phyloP scores from a whole-genome alignment of 2,113 vertebrate species.

The Silurus glanis region DNA sequence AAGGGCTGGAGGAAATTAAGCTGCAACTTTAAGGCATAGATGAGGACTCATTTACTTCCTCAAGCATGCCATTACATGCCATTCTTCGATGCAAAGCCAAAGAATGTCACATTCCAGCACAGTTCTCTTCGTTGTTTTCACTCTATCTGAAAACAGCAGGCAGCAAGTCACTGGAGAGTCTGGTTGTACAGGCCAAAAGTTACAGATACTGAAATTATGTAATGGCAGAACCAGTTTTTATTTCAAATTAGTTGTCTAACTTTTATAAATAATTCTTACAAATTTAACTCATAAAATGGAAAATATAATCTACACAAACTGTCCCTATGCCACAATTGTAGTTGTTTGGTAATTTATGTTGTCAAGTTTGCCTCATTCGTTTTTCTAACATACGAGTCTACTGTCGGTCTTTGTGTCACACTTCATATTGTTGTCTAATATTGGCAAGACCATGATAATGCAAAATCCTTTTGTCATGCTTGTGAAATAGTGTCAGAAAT shows the following conservation, averaged over 20 bases:
- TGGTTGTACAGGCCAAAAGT: not conserved
- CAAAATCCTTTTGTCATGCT: not conserved
- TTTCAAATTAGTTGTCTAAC: not conserved
- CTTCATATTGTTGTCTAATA: not conserved
- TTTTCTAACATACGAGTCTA: not conserved
- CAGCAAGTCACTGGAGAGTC: not conserved
- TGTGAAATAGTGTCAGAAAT: not conserved
- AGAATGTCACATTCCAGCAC: slow-evolving; percentile 49
- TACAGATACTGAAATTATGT: not conserved
- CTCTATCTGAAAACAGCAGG: not conserved
- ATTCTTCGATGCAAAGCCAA: slow-evolving; percentile 13
- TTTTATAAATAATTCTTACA: not conserved
- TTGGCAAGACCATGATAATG: not conserved
- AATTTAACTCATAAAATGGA: not conserved
- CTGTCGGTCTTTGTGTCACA: not conserved
- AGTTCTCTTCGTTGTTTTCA: slow-evolving; percentile 28
- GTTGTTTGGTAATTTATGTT: not conserved
- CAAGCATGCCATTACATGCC: slow-evolving; percentile 16
- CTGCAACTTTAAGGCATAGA: slow-evolving; percentile 26
- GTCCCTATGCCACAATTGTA: not conserved
- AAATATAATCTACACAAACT: not conserved
- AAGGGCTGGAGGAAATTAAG: slow-evolving; percentile 27
- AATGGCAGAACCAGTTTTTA: not conserved
- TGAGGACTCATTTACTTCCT: slow-evolving; percentile 46
- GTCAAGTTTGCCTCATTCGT: not conserved